Conservation (phyloP, 2,888 invertebrate genomes). For the Bombyx huttoni region DNA sequence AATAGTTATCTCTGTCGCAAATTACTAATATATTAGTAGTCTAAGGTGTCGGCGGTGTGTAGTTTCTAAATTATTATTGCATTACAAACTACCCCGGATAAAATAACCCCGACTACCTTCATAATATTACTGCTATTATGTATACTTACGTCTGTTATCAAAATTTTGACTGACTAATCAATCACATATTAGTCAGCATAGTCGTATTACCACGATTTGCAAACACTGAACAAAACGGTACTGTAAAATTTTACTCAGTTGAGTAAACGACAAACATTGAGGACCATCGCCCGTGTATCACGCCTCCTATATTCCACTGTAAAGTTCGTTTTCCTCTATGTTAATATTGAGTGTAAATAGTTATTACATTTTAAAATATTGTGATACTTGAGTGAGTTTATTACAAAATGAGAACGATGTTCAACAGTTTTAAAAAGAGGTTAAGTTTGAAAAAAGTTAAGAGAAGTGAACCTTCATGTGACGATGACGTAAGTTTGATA, state of each 20-base stretch:
- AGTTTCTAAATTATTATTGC: too few relatives aligned
- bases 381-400: background rate
- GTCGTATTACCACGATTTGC: slow-evolving; percentile 18
- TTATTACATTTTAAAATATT: slow-evolving; percentile 2
- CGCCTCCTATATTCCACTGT: background rate
- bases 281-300: slow-evolving; percentile 20
- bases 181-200: slow-evolving; percentile 23
- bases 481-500: slow-evolving; percentile 23
- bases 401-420: slow-evolving; percentile 19
- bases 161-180: background rate
- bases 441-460: slow-evolving; percentile 34
- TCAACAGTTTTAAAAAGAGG: slow-evolving; percentile 28
- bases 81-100: background rate
- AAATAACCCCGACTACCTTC: background rate
- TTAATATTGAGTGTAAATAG: slow-evolving; percentile 1
- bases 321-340: slow-evolving; percentile 12
- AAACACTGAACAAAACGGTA: slow-evolving; percentile 21
- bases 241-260: slow-evolving; percentile 25
- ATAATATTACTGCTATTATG: background rate
- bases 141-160: background rate
- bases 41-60: too few relatives aligned
- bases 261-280: slow-evolving; percentile 28
- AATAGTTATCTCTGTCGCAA: too few relatives aligned
- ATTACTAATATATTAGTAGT: too few relatives aligned
- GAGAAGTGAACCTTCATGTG: slow-evolving; percentile 14